Percentiles rank a stretch among this genome's conserved stretches.
These are phyloP conservation scores for Callimorpha dominula DNA, from an alignment of 2,888 invertebrate genomes.

Conservation along the genomic window DNA sequence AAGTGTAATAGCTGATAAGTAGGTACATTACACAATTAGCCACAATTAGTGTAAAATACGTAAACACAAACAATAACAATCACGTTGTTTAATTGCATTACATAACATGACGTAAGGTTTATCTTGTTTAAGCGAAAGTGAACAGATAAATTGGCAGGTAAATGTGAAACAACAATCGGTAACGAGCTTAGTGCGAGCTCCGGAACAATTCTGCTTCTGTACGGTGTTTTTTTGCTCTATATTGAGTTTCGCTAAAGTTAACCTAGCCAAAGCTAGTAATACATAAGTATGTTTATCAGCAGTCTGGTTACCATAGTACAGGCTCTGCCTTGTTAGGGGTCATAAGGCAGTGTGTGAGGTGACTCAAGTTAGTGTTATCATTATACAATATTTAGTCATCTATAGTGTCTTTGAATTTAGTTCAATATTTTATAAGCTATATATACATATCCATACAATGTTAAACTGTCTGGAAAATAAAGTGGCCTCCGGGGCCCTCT, in stretches of 20 bases:
- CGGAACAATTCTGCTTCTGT: background rate
- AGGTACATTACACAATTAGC: no score
- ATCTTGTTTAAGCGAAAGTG: slow-evolving; percentile 17
- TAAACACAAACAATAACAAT: background rate
- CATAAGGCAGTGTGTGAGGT: no score
- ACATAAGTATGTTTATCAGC: no score
- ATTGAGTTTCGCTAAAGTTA: background rate
- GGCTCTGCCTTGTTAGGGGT: no score
- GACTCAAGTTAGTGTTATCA: no score
- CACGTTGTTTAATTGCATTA: background rate
- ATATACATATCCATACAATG: slow-evolving; percentile 8
- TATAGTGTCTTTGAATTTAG: no score
- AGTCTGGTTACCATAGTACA: no score
- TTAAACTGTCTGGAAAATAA: slow-evolving; percentile 12
- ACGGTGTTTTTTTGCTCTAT: background rate
- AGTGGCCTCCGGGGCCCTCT: slow-evolving; percentile 21
- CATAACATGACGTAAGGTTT: slow-evolving; percentile 12
- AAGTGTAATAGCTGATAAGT: no score
- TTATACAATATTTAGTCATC: no score
- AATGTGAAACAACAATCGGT: slow-evolving; percentile 23
- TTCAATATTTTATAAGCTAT: background rate
- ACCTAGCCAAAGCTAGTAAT: no score
- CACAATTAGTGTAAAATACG: background rate
- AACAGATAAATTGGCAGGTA: slow-evolving; percentile 27
- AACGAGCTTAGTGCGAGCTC: slow-evolving; percentile 17